phyloP scores from a whole-genome alignment of 2,797 vertebrate species.

The Peromyscus melanophrys region DNA sequence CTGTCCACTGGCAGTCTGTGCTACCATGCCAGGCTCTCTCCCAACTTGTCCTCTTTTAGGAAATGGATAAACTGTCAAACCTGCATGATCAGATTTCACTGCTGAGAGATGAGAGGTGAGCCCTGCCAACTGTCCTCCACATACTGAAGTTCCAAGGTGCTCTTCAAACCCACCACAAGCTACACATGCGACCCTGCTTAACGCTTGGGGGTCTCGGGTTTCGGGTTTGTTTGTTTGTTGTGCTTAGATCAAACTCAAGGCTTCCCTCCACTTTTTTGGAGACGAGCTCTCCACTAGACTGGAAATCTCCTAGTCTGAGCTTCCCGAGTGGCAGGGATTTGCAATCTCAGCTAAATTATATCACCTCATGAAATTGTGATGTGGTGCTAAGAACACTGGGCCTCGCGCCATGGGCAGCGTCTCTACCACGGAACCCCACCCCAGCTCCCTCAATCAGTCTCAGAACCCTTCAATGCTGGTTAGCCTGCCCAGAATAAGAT shows the following conservation, averaged over 20 bases:
- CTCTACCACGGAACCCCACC: not conserved
- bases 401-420: not conserved
- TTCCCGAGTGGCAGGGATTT: not conserved
- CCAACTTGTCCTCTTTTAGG: not conserved
- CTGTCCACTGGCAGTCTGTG: not conserved
- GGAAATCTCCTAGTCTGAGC: not conserved
- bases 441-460: not conserved
- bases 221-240: not conserved
- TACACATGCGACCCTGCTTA: not conserved
- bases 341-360: constrained; percentile 31
- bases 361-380: constrained; percentile 15
- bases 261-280: not conserved
- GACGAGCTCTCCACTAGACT: not conserved
- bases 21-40: not conserved
- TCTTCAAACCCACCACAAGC: constrained; percentile 27
- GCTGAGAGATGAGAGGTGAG: constrained; percentile 24
- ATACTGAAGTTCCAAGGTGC: not conserved
- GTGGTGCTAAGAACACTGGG: not conserved
- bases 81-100: not conserved
- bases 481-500: not conserved
- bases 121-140: not conserved
- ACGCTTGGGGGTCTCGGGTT: not conserved
- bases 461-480: not conserved
- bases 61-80: not conserved
- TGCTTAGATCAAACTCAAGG: not conserved